Conservation (phyloP, 2,888 invertebrate species). For the Meloe dianella region DNA sequence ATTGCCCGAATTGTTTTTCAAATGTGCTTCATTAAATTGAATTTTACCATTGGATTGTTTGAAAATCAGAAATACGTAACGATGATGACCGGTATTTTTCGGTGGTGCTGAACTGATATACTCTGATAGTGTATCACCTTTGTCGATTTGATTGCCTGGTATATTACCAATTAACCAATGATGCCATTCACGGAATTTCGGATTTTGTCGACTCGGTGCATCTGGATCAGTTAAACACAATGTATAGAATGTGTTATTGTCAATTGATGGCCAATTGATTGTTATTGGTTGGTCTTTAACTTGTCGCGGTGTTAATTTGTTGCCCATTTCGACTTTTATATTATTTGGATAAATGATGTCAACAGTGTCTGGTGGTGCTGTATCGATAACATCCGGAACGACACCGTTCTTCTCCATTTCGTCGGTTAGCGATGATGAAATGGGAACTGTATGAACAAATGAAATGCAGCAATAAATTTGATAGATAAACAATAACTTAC, state of each 20-base stretch:
- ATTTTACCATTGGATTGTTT: conserved; percentile 50
- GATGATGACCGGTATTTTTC: conserved; percentile 72
- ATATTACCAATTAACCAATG: conserved; percentile 83
- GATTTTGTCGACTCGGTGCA: conserved; percentile 73
- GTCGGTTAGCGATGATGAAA: background rate
- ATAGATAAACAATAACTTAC: too few species aligned
- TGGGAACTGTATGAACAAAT: too few species aligned
- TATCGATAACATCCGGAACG: conserved; percentile 73
- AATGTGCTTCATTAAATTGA: conserved; percentile 42
- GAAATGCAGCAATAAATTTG: too few species aligned
- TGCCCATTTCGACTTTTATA: conserved; percentile 65
- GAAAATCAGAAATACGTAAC: conserved; percentile 71
- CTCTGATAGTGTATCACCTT: conserved; percentile 70
- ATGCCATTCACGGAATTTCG: conserved; percentile 76
- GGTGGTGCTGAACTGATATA: conserved; percentile 75
- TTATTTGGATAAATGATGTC: conserved; percentile 63
- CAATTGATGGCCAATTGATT: conserved; percentile 54
- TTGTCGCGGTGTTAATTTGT: conserved; percentile 74
- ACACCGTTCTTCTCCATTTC: conserved; percentile 61
- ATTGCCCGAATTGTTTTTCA: conserved; percentile 56
- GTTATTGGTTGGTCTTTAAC: conserved; percentile 65
- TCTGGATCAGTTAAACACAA: conserved; percentile 73
- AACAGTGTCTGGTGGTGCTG: conserved; percentile 63
- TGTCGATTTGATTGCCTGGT: conserved; percentile 64
- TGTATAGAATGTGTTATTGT: conserved; percentile 46